Evolutionary conservation across 2,888 invertebrate species (phyloP).

Genomic region (Chaetogeoica ovagalla): DNA sequence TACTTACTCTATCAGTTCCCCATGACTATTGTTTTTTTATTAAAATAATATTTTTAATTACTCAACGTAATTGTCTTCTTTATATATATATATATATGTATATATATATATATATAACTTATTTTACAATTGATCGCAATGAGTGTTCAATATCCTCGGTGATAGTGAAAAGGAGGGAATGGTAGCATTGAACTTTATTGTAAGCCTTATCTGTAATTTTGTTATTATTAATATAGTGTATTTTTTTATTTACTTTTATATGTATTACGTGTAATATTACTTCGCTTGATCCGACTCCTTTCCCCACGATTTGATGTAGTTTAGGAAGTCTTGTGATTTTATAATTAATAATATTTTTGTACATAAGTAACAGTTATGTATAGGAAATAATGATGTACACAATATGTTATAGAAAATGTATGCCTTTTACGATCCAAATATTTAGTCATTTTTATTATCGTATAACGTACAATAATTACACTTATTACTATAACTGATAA

Average conservation of each 20-base stretch:
- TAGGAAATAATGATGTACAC: constrained; percentile 7
- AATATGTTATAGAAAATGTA: constrained; percentile 1
- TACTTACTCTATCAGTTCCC: constrained; percentile 17
- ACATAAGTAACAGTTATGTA: constrained; percentile 7
- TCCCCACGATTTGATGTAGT: constrained; percentile 20
- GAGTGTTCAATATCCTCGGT: constrained; percentile 23
- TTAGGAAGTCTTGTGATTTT: constrained; percentile 42
- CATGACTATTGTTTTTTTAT: constrained; percentile 45
- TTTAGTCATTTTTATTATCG: constrained; percentile 29
- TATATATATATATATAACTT: constrained; percentile 1
- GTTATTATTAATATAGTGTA: constrained; percentile 28
- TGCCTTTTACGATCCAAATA: constrained; percentile 22
- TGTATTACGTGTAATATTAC: constrained; percentile 25
- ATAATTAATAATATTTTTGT: constrained; percentile 35
- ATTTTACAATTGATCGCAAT: constrained; percentile 37
- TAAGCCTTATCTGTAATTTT: constrained; percentile 35
- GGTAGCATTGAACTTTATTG: constrained; percentile 40
- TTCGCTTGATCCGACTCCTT: constrained; percentile 26
- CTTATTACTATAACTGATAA: constrained; percentile 19
- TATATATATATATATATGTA: constrained; percentile 2
- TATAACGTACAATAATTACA: constrained; percentile 14
- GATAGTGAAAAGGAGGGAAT: constrained; percentile 48
- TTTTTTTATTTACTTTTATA: constrained; percentile 51
- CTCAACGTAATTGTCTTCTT: background rate
- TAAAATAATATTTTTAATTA: constrained; percentile 34